A percentile compares a stretch with the other conserved stretches of the same genome.
Conservation (phyloP, 1,140 invertebrate species). For the Rhynchophorus ferrugineus region DNA sequence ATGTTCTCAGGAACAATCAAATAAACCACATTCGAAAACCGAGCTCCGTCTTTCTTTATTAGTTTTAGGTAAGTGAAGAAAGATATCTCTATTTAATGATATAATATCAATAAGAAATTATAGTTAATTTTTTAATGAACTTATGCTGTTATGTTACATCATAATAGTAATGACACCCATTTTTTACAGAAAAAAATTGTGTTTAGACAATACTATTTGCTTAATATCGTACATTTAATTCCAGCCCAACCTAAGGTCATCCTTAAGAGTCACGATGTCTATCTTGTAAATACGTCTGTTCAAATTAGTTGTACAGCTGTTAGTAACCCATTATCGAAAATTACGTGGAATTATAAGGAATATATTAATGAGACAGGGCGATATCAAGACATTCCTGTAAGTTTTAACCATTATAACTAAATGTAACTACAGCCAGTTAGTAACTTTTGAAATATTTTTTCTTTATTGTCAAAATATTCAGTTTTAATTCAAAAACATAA, state of each 20-base stretch:
- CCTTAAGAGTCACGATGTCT: slow-evolving; percentile 1
- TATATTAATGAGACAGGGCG: slow-evolving; percentile 2
- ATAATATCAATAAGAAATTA: too few relatives aligned
- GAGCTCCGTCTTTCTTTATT: background rate
- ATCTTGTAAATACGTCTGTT: slow-evolving; percentile 7
- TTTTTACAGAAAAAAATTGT: background rate
- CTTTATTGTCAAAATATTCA: too few relatives aligned
- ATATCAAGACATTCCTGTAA: background rate
- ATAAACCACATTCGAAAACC: slow-evolving; percentile 13
- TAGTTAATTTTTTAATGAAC: too few relatives aligned
- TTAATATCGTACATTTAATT: background rate
- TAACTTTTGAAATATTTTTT: too few relatives aligned
- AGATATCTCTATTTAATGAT: too few relatives aligned
- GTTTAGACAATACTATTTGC: background rate
- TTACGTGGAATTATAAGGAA: slow-evolving; percentile 11
- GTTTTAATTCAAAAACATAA: too few relatives aligned
- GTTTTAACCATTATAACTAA: background rate
- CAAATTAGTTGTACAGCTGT: slow-evolving; percentile 17
- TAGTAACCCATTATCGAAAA: slow-evolving; percentile 9
- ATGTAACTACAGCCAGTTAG: background rate
- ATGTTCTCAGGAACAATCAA: slow-evolving; percentile 5
- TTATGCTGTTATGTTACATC: too few relatives aligned
- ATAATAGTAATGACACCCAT: background rate
- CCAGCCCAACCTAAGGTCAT: slow-evolving; percentile 1
- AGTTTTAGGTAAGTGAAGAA: too few relatives aligned